phyloP scores from a whole-genome alignment of 2,888 invertebrate genomes.

The Drosophila multiciliata region DNA sequence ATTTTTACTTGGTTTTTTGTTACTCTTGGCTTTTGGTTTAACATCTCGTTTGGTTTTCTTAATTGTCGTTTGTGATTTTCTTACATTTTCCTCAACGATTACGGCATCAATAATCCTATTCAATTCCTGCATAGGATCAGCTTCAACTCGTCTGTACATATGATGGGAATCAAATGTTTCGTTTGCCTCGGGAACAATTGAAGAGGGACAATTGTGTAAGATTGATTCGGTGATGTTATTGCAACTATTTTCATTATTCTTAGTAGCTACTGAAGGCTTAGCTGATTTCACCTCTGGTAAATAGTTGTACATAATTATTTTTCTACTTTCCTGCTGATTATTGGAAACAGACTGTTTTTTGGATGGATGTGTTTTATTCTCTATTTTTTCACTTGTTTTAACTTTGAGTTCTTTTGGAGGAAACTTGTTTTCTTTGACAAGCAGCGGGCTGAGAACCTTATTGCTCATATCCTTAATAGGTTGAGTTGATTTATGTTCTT shows the following conservation, averaged over 20 bases:
- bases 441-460: background rate
- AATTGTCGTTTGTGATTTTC: background rate
- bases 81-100: background rate
- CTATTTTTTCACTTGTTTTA: background rate
- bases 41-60: background rate
- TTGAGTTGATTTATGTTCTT: background rate
- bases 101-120: background rate
- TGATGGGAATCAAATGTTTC: constrained; percentile 6
- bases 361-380: background rate
- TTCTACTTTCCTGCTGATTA: background rate
- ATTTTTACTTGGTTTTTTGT: background rate
- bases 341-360: background rate
- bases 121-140: background rate
- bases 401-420: background rate
- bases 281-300: background rate
- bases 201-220: background rate
- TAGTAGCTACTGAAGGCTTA: background rate
- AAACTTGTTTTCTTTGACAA: background rate
- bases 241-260: background rate
- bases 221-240: background rate
- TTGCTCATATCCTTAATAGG: background rate
- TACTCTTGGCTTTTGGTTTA: background rate
- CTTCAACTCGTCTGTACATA: background rate
- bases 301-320: background rate
- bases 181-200: background rate